Conservation (phyloP, 2,113 vertebrate species). For the Heliornis fulica region DNA sequence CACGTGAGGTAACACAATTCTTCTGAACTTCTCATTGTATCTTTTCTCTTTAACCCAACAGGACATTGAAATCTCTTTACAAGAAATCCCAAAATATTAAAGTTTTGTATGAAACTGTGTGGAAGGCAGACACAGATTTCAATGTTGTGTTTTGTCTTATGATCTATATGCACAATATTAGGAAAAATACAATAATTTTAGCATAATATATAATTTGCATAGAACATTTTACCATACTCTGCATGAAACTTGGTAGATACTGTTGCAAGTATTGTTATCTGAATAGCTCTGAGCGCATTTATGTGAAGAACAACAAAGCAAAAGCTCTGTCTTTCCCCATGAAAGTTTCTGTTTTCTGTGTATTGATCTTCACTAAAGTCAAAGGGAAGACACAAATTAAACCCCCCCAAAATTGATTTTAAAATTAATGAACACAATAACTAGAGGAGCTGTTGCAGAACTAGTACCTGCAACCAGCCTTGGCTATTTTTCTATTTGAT, state of each 20-base stretch:
- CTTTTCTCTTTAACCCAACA: neutral
- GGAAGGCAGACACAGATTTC: neutral
- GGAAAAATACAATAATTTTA: neutral
- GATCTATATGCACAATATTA: neutral
- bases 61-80: neutral
- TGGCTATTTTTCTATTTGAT: neutral
- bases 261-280: neutral
- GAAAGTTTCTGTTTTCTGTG: neutral
- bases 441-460: neutral
- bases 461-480: neutral
- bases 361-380: neutral
- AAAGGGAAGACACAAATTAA: neutral
- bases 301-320: neutral
- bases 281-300: neutral
- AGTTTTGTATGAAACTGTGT: neutral
- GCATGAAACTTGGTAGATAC: neutral
- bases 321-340: neutral
- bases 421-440: neutral
- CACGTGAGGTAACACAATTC: neutral
- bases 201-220: neutral
- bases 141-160: neutral
- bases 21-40: neutral
- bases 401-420: neutral
- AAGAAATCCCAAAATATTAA: neutral
- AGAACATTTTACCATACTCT: neutral